Percentiles rank a stretch among this genome's conserved stretches.
Conservation (phyloP, 2,797 vertebrate species). For the Ispidina picta region DNA sequence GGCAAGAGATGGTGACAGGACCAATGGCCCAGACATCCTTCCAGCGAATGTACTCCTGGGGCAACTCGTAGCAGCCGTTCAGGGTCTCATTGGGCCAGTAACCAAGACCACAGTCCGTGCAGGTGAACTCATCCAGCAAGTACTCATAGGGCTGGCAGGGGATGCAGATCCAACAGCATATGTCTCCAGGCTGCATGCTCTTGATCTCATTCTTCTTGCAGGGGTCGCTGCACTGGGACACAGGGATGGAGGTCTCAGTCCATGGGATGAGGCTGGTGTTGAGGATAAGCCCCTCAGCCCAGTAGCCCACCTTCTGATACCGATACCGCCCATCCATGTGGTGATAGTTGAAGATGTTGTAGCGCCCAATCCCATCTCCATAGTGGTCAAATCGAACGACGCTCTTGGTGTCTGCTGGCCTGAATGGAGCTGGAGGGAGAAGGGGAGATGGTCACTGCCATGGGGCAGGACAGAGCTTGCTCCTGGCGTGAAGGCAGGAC, state of each 20-base stretch:
- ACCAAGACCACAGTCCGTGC: slow-evolving; percentile 91
- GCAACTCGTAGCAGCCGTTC: slow-evolving; percentile 92
- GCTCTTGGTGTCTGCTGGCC: slow-evolving; percentile 87
- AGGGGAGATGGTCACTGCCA: background rate
- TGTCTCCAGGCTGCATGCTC: slow-evolving; percentile 96
- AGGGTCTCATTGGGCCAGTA: slow-evolving; percentile 93
- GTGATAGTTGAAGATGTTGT: slow-evolving; percentile 97
- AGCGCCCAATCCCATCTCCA: slow-evolving; percentile 94
- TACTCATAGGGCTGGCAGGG: slow-evolving; percentile 95
- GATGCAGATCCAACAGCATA: slow-evolving; percentile 99
- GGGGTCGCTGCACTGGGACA: slow-evolving; percentile 98
- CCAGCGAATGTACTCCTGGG: slow-evolving; percentile 97
- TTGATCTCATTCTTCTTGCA: slow-evolving; percentile 96
- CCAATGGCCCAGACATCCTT: slow-evolving; percentile 95
- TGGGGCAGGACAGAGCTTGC: background rate
- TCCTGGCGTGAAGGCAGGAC: background rate
- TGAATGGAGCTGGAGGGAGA: slow-evolving; percentile 88
- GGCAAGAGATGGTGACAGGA: slow-evolving; percentile 91
- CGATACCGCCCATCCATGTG: slow-evolving; percentile 82
- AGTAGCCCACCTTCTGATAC: slow-evolving; percentile 95
- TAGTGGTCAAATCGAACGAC: slow-evolving; percentile 89
- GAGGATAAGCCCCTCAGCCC: slow-evolving; percentile 90
- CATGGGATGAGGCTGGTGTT: slow-evolving; percentile 89
- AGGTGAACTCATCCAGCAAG: slow-evolving; percentile 93
- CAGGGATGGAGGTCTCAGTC: slow-evolving; percentile 82